These are phyloP conservation scores for Xenopus petersii DNA, from an alignment of 2,797 vertebrate genomes.

Conservation along the genomic window DNA sequence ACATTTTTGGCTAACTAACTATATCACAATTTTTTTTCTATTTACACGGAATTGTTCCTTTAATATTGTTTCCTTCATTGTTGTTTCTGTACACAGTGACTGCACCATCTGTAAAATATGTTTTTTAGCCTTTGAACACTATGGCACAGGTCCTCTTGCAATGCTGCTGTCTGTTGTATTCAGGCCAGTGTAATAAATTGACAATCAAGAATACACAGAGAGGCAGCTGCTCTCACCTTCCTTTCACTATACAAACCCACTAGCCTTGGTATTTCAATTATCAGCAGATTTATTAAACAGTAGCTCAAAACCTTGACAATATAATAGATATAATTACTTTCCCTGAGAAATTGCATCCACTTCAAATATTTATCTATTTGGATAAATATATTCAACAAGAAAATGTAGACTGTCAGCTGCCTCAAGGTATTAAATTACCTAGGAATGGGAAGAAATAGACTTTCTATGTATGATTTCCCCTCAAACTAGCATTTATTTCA, in stretches of 20 bases:
- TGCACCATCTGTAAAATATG: no score
- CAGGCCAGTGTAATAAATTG: constrained; percentile 28
- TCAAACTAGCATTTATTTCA: neutral
- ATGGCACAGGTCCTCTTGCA: no score
- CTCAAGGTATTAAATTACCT: no score
- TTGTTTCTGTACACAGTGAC: no score
- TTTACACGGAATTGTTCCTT: no score
- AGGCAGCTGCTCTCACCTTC: constrained; percentile 55
- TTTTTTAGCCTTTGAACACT: no score
- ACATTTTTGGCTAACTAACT: no score
- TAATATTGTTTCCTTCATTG: no score
- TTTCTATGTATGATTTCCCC: neutral
- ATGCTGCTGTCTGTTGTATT: neutral
- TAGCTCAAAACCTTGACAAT: constrained; percentile 25
- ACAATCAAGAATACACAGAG: constrained; percentile 24
- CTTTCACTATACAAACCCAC: constrained; percentile 34
- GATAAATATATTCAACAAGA: no score
- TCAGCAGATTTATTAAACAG: constrained; percentile 46
- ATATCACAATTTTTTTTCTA: no score
- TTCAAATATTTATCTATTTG: constrained; percentile 15
- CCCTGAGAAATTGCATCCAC: constrained; percentile 37
- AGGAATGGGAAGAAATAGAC: neutral
- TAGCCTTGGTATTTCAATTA: constrained; percentile 30
- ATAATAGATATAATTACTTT: constrained; percentile 43
- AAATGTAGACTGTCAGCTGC: no score